These are phyloP conservation scores for Sebastes matsubarae DNA, from an alignment of 2,797 vertebrate species.

Conservation along the genomic window DNA sequence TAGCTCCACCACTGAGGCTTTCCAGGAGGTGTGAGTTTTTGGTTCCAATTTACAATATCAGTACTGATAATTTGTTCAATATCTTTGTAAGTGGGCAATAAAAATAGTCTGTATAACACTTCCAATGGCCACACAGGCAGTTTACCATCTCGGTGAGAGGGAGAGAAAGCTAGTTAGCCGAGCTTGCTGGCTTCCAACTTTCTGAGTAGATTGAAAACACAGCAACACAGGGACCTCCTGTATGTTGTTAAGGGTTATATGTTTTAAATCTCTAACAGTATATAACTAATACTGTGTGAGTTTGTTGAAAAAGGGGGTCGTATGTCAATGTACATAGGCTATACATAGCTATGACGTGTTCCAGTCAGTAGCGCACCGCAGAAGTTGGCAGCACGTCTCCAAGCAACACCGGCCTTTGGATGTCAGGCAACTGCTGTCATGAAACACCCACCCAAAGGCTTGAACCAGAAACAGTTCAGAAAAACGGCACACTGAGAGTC, in stretches of 20 bases:
- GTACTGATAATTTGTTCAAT: not conserved
- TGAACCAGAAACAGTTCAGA: not conserved
- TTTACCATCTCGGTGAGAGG: not conserved
- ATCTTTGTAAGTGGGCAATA: not conserved
- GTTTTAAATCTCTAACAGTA: not conserved
- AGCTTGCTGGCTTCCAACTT: not conserved
- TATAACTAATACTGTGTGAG: not conserved
- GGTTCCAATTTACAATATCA: not conserved
- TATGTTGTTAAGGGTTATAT: not conserved
- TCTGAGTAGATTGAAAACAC: not conserved
- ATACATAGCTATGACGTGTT: not conserved
- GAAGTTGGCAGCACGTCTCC: not conserved
- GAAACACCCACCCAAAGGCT: not conserved
- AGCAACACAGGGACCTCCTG: not conserved
- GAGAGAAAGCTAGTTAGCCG: not conserved
- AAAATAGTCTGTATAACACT: not conserved
- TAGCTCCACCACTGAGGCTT: not conserved
- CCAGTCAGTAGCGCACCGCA: not conserved
- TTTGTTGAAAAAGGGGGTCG: not conserved
- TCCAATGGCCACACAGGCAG: not conserved
- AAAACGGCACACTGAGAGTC: not conserved
- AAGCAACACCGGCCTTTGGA: not conserved
- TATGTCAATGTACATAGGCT: not conserved
- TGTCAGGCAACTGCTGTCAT: not conserved
- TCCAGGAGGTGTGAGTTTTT: not conserved